Conservation (phyloP, 2,888 invertebrate species). For the Herminia tarsipennalis region DNA sequence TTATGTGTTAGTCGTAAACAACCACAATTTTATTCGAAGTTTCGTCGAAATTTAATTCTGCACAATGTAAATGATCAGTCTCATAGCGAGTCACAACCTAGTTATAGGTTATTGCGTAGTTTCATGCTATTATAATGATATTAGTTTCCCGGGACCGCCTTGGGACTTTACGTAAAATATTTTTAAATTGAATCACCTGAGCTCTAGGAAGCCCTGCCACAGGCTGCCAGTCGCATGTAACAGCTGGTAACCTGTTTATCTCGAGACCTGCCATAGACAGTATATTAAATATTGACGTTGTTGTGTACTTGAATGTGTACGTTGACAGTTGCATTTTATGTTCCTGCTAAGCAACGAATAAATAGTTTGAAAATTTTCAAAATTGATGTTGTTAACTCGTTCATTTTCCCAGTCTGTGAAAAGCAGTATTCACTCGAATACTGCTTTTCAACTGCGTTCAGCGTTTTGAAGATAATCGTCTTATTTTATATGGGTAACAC, state of each 20-base stretch:
- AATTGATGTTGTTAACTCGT: too few species aligned
- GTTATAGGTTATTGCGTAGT: conserved; percentile 15
- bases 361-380: too few species aligned
- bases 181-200: conserved; percentile 28
- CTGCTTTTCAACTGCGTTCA: too few species aligned
- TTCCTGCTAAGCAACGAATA: too few species aligned
- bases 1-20: too few species aligned
- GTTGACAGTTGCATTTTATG: too few species aligned
- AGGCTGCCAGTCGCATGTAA: background rate
- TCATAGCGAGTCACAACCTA: conserved; percentile 15
- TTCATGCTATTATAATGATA: conserved; percentile 24
- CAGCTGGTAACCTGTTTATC: conserved; percentile 15
- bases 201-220: conserved; percentile 17
- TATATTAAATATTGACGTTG: background rate
- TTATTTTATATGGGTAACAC: too few species aligned
- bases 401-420: too few species aligned
- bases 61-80: conserved; percentile 16
- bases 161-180: conserved; percentile 18
- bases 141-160: conserved; percentile 19
- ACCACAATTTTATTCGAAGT: conserved; percentile 5
- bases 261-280: background rate
- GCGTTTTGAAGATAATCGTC: too few species aligned
- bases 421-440: too few species aligned
- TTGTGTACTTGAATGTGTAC: background rate
- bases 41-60: too few species aligned